Evolutionary conservation across 1,140 invertebrate genomes (phyloP), one percentile per base, ranked within the genome.

Genomic region (Sinonovacula constricta): DNA sequence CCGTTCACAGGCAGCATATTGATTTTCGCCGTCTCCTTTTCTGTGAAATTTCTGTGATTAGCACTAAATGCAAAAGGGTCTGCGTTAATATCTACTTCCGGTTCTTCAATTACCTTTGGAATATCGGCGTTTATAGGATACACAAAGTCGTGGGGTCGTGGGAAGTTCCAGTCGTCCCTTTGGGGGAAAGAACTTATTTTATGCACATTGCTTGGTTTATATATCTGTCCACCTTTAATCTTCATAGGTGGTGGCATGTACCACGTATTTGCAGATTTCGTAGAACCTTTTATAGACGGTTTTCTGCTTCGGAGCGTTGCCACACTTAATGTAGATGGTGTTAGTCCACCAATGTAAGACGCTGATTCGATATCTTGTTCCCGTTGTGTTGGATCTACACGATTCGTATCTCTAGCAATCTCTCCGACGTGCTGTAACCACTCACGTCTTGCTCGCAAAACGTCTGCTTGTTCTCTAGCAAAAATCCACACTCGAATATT

Each of bases 401-500:
- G 67, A 59, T 76, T 63, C 39, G 57, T 67, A 66, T 76, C 63
- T 56, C 63, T 65, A 5, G 72, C 72, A 39, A 67, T 45, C 1
- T 65, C 39, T 39, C 72, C 72, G 33, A 76, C 72, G 67, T 76
- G 72, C 14, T 30, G 22, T 10, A 76, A 34, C 72, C 72, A 76
- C 28, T 76, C 62, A 59, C 31, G 66, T 28, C 34, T 66, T 33
- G 72, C 72, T 14, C 62, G 45, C 15, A 76, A 39, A 12, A 76
- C 53, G 24, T 76, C 72, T 45, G 49, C 14, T 26, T 76, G 72
- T 15, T 76, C 72, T 33, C 63, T 54, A 18, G 72, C 72, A 67
- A 76, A 67, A 24, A 76, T 31, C 72, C 72, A 76, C 12, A 76
- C 72, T 31, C 72, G 28, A 3, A 76, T 39, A 54, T 67, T 76